A percentile compares a stretch with the other conserved stretches of the same genome.
Conservation (phyloP, 2,113 vertebrate genomes). For the Brachypodius melanocephalos region DNA sequence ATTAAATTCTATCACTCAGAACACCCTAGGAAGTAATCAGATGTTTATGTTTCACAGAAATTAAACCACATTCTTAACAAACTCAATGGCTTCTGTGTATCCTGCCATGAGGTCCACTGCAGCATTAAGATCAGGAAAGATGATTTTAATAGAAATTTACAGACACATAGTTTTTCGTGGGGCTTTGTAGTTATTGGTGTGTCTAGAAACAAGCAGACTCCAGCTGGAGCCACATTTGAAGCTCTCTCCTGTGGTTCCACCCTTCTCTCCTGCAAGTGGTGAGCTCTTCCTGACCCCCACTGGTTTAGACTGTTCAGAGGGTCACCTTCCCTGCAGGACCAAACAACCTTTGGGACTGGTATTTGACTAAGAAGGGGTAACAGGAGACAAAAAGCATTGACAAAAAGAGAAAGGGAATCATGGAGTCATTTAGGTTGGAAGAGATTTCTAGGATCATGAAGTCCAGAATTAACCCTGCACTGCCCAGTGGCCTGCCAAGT, state of each 20-base stretch:
- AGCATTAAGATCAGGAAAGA: background rate
- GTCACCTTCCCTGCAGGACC: background rate
- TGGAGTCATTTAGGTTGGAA: background rate
- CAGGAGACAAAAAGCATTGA: background rate
- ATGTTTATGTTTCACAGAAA: background rate
- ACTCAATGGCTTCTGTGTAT: background rate
- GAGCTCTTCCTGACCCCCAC: background rate
- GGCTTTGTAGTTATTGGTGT: background rate
- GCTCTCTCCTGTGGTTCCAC: background rate
- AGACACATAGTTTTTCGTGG: background rate
- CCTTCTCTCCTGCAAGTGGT: background rate
- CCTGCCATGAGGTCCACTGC: background rate
- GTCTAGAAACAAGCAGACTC: background rate
- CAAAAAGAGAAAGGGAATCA: background rate
- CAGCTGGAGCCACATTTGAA: background rate
- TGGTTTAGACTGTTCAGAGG: background rate
- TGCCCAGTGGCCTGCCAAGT: no score
- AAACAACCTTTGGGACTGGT: background rate
- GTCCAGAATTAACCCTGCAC: rapidly evolving
- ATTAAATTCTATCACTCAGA: background rate
- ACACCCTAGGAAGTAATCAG: background rate
- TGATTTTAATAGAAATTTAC: background rate
- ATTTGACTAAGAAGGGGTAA: background rate
- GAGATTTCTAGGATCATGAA: background rate
- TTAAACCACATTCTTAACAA: background rate